These are phyloP conservation scores for Achlya flavicornis DNA, from an alignment of 2,888 invertebrate species.

Conservation along the genomic window DNA sequence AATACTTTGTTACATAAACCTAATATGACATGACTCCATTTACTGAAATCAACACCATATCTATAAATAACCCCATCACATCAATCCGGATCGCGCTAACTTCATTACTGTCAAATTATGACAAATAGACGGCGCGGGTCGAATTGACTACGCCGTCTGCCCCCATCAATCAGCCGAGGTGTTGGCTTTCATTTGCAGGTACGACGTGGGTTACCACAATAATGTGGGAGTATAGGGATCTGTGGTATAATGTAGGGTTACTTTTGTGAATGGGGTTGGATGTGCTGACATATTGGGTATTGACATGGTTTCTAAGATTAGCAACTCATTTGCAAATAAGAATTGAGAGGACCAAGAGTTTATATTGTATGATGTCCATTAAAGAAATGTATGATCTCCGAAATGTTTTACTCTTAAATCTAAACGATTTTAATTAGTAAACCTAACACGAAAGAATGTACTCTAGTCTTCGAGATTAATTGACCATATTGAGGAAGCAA, in stretches of 20 bases:
- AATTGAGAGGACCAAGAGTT: no score
- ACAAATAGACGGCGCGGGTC: constrained; percentile 49
- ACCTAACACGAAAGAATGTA: no score
- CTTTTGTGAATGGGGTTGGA: not conserved
- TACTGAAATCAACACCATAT: constrained; percentile 4
- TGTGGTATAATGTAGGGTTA: not conserved
- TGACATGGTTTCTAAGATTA: no score
- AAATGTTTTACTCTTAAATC: no score
- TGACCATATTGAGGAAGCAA: no score
- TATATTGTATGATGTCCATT: no score
- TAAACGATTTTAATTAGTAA: no score
- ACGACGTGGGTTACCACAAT: not conserved
- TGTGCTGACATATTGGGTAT: no score
- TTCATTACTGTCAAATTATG: constrained; percentile 66
- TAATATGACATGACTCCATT: not conserved
- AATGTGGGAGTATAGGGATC: not conserved
- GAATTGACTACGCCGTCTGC: constrained; percentile 30
- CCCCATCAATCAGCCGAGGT: constrained; percentile 45
- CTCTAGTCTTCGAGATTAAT: no score
- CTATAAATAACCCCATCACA: constrained; percentile 18
- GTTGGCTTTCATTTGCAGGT: constrained; percentile 37
- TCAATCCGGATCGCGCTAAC: constrained; percentile 21
- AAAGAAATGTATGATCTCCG: no score
- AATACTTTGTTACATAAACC: not conserved
- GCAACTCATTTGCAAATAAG: no score